These are phyloP conservation scores for Drosophila prosaltans DNA, from an alignment of 1,140 invertebrate species.

Conservation along the genomic window DNA sequence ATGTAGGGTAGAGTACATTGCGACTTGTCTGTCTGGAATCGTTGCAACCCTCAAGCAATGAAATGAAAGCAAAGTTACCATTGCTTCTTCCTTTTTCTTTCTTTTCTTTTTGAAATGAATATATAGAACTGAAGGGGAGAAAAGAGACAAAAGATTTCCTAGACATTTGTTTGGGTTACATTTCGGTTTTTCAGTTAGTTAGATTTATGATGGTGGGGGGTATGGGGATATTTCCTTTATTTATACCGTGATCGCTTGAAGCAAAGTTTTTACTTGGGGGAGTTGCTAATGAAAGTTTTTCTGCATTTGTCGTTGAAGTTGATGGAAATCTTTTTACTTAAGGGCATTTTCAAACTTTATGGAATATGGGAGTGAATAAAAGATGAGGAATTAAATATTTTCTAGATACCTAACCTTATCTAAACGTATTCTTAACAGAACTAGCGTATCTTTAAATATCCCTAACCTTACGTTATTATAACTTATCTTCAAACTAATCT, in stretches of 20 bases:
- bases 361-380: no score
- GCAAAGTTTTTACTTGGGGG: slow-evolving; percentile 29
- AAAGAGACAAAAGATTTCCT: slow-evolving; percentile 37
- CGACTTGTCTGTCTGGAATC: slow-evolving; percentile 60
- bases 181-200: slow-evolving; percentile 35
- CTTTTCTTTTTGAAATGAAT: not conserved
- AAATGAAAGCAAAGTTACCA: slow-evolving; percentile 61
- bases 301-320: slow-evolving; percentile 14
- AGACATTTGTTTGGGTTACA: slow-evolving; percentile 51
- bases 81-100: slow-evolving; percentile 10
- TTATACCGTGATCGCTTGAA: slow-evolving; percentile 12
- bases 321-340: not conserved
- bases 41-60: slow-evolving; percentile 65
- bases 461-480: no score
- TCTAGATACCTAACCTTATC: no score
- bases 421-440: no score
- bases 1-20: slow-evolving; percentile 13
- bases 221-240: slow-evolving; percentile 29
- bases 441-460: no score
- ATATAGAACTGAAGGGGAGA: not conserved
- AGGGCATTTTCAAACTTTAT: no score
- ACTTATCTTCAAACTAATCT: no score
- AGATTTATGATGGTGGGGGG: not conserved
- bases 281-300: slow-evolving; percentile 27
- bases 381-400: no score